A percentile compares a stretch with the other conserved stretches of the same genome.
Evolutionary conservation across 2,113 vertebrate species (phyloP).

Genomic region (Bostrychus sinensis): DNA sequence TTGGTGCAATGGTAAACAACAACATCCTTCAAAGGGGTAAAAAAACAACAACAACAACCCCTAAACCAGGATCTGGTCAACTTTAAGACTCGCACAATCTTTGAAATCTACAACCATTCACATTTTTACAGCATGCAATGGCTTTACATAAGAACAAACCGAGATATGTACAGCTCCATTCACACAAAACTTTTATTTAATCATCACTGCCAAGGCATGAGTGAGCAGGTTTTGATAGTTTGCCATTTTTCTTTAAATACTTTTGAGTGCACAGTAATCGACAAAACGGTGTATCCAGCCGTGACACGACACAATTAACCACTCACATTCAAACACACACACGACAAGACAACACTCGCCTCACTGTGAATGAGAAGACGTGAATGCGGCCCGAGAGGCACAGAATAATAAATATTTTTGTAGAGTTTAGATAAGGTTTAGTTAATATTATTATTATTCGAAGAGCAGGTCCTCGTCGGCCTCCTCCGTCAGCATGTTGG

Average conservation of each 20-base stretch:
- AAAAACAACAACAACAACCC: conserved; percentile 4
- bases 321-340: conserved; percentile 47
- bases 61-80: conserved; percentile 2
- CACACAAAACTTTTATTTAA: conserved; percentile 37
- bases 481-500: conserved; percentile 91
- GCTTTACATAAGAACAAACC: conserved; percentile 22
- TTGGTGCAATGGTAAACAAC: conserved; percentile 31
- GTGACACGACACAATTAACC: conserved; percentile 46
- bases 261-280: conserved; percentile 25
- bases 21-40: conserved; percentile 33
- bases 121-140: conserved; percentile 62
- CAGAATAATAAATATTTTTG: conserved; percentile 80
- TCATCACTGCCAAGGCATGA: conserved; percentile 26
- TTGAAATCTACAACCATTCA: conserved; percentile 45
- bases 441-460: conserved; percentile 81
- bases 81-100: conserved; percentile 17
- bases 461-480: conserved; percentile 95
- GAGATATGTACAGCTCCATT: conserved; percentile 51
- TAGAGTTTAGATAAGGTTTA: conserved; percentile 1
- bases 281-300: conserved; percentile 39
- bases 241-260: conserved; percentile 7
- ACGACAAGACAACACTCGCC: conserved; percentile 42
- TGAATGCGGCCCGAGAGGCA: conserved; percentile 59
- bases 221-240: conserved; percentile 29
- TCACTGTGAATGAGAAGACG: conserved; percentile 47